These are phyloP conservation scores for Sparidentex hasta DNA, from an alignment of 2,797 vertebrate species.

Conservation along the genomic window DNA sequence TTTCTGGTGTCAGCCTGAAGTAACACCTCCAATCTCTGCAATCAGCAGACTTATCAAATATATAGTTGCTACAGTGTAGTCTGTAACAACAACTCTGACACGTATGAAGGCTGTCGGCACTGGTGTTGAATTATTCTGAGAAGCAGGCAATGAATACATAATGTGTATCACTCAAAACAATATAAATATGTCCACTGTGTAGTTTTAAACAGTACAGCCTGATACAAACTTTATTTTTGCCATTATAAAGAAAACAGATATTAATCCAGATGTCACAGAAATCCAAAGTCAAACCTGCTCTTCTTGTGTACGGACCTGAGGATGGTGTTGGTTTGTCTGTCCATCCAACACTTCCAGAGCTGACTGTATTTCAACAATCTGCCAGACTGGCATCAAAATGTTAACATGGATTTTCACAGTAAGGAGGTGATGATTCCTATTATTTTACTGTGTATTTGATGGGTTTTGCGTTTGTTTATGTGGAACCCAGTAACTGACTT, in stretches of 20 bases:
- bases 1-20: slow-evolving; percentile 30
- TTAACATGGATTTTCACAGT: too few species aligned
- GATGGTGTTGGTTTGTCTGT: background rate
- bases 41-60: slow-evolving; percentile 10
- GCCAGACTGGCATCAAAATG: too few species aligned
- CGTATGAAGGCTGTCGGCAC: background rate
- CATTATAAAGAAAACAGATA: background rate
- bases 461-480: too few species aligned
- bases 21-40: slow-evolving; percentile 15
- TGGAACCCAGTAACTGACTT: too few species aligned
- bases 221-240: background rate
- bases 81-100: background rate
- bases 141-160: background rate
- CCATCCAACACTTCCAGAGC: background rate
- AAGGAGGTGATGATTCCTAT: too few species aligned
- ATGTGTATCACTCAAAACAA: background rate
- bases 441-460: too few species aligned
- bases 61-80: background rate
- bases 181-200: too few species aligned
- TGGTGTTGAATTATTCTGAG: background rate
- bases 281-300: too few species aligned
- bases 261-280: background rate
- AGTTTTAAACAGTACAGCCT: background rate
- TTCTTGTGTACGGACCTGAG: background rate
- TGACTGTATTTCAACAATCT: background rate